Percentiles rank a stretch among this genome's conserved stretches.
phyloP scores from a whole-genome alignment of 2,888 invertebrate genomes.

The Anodontia alba region DNA sequence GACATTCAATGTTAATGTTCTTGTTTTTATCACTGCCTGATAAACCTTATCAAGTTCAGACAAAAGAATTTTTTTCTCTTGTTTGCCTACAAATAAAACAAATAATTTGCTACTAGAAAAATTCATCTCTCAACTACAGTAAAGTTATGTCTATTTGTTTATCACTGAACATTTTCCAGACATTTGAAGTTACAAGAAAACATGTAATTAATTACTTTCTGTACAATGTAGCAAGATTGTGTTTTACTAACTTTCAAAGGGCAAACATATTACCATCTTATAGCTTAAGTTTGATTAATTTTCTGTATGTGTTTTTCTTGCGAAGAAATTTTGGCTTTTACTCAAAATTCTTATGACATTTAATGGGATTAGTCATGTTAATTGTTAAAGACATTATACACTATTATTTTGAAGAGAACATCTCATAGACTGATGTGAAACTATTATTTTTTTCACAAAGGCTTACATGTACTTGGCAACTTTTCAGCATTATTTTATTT shows the following conservation, averaged over 20 bases:
- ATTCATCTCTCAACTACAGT: background rate
- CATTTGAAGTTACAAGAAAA: constrained; percentile 21
- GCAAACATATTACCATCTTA: background rate
- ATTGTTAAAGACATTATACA: constrained; percentile 17
- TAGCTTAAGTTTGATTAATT: constrained; percentile 14
- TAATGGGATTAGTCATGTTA: constrained; percentile 14
- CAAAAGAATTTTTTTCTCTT: background rate
- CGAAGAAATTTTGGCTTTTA: background rate
- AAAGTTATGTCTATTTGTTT: constrained; percentile 11
- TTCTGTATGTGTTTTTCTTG: constrained; percentile 4
- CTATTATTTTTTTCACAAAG: constrained; percentile 15
- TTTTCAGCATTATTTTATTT: background rate
- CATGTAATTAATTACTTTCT: constrained; percentile 48
- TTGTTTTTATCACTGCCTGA: background rate
- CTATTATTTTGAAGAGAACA: constrained; percentile 19
- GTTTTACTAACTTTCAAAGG: constrained; percentile 2
- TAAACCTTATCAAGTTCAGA: constrained; percentile 2
- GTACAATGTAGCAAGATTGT: background rate
- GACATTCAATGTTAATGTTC: constrained; percentile 1
- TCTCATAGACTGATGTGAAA: background rate
- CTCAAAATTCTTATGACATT: constrained; percentile 21
- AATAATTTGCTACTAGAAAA: constrained; percentile 2
- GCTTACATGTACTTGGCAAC: background rate
- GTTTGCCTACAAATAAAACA: background rate
- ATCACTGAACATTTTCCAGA: constrained; percentile 19